These are phyloP conservation scores for Sepioteuthis lessoniana DNA, from an alignment of 2,888 invertebrate species.

Conservation along the genomic window DNA sequence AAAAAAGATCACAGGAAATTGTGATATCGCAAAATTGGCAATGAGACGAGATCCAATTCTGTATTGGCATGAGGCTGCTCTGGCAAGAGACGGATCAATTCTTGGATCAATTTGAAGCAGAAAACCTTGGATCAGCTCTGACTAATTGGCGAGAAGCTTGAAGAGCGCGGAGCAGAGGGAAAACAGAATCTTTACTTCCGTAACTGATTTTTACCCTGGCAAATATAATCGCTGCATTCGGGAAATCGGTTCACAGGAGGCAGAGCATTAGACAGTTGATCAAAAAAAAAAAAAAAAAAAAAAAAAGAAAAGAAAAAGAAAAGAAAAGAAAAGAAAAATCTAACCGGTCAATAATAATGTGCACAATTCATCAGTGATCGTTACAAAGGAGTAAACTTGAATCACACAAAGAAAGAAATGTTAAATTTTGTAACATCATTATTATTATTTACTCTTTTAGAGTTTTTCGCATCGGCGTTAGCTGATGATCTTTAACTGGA, in stretches of 20 bases:
- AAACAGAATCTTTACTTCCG: neutral
- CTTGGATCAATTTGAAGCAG: neutral
- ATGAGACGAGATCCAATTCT: neutral
- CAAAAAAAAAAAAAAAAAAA: no score
- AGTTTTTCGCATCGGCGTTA: no score
- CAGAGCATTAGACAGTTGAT: no score
- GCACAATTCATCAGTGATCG: no score
- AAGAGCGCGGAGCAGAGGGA: neutral
- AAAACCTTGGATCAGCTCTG: conserved; percentile 33
- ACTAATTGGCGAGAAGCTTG: neutral
- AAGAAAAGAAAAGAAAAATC: no score
- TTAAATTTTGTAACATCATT: no score
- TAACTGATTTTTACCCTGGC: neutral
- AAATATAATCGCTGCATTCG: neutral
- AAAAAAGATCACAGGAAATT: neutral
- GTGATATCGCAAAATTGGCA: neutral
- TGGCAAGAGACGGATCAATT: neutral
- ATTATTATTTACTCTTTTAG: no score
- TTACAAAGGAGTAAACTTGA: no score
- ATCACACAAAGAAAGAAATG: no score
- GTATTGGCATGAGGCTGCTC: neutral
- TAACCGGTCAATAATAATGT: no score
- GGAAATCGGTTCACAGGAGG: neutral
- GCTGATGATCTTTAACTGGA: no score
- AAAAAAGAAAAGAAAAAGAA: no score